Conservation (phyloP, 2,888 invertebrate species). For the Campopleginae sp. region DNA sequence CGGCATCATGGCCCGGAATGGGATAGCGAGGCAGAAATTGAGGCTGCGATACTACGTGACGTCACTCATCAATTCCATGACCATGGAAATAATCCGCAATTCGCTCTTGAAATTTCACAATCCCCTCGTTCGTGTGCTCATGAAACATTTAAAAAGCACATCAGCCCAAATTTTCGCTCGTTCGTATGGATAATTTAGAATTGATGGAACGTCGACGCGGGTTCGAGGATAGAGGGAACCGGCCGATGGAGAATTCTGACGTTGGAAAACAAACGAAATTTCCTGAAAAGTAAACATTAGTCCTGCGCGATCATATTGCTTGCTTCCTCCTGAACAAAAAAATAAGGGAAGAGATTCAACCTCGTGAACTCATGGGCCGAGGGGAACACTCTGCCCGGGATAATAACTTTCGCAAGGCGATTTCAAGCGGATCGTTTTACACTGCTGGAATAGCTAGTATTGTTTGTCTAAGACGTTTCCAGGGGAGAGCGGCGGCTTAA, state of each 20-base stretch:
- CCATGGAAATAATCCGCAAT: slow-evolving; percentile 25
- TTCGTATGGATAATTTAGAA: slow-evolving; percentile 41
- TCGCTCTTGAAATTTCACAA: slow-evolving; percentile 23
- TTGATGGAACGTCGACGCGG: slow-evolving; percentile 29
- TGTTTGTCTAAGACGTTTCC: slow-evolving; percentile 66
- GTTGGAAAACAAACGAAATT: slow-evolving; percentile 34
- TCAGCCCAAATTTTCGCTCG: slow-evolving; percentile 30
- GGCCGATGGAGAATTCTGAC: slow-evolving; percentile 8
- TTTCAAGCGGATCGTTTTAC: slow-evolving; percentile 81
- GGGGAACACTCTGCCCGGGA: slow-evolving; percentile 28
- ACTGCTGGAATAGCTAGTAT: slow-evolving; percentile 59
- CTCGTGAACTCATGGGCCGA: neutral
- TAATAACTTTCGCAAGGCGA: slow-evolving; percentile 68
- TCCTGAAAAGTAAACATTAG: slow-evolving; percentile 24
- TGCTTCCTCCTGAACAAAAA: slow-evolving; percentile 9
- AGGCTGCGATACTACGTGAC: slow-evolving; percentile 36
- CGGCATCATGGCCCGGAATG: neutral
- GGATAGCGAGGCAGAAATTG: slow-evolving; percentile 17
- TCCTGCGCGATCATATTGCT: slow-evolving; percentile 18
- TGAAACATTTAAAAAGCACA: slow-evolving; percentile 39
- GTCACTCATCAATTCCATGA: slow-evolving; percentile 44
- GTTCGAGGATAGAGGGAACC: neutral
- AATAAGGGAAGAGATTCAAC: neutral
- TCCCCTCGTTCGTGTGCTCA: slow-evolving; percentile 16
- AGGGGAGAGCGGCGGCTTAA: slow-evolving; percentile 68